Evolutionary conservation across 2,113 vertebrate genomes (phyloP), one percentile per base, ranked within the genome.

Genomic region (Eclectus roratus): DNA sequence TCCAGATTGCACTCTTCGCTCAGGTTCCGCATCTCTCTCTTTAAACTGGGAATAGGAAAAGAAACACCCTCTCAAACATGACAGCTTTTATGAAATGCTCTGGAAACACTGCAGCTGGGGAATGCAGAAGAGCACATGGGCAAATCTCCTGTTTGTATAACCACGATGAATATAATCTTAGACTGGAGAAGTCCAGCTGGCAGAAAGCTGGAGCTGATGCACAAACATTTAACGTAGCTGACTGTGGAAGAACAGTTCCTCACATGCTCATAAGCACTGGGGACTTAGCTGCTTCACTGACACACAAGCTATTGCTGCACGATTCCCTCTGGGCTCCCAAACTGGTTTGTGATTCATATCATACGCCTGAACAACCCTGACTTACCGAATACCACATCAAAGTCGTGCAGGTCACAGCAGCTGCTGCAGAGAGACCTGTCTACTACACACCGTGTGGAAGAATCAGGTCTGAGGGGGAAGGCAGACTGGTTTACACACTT

Each of bases 1-100:
- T 99, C 99, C 93, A 99, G 95, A 90, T 49, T 97, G 87, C 98
- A 99, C 79, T 99, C 99, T 81, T 99, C 98, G 3, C 99, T 98
- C 6, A 99, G 97, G 13, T 96, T 96, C 37, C 98, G 97, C 98
- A 99, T 99, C 97, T 99, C 99, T 79, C 99, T 97, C 96, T 99
- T 99, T 91, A 99, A 96, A 91, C 99, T 99, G 97, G 19, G 33
- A 96, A 90, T 0, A 76, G 49, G 16, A 81, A 53, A 65, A 84
- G 68, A 88, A 18, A 76, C 39, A 37, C 1, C 10, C 7, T 88
- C 41, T 84, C 44, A 72, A 52, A 88, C 47, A 24, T 0, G 1
- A 52, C 44, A 83, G 64, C 49, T 78, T 88, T 89, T 68, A 55
- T 31, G 35, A 83, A 50, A 86, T 8, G 21, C 73, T 79, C 13